Percentiles rank a stretch among this genome's conserved stretches.
Evolutionary conservation across 2,888 invertebrate genomes (phyloP).

Genomic region (Amphiduros pacificus): DNA sequence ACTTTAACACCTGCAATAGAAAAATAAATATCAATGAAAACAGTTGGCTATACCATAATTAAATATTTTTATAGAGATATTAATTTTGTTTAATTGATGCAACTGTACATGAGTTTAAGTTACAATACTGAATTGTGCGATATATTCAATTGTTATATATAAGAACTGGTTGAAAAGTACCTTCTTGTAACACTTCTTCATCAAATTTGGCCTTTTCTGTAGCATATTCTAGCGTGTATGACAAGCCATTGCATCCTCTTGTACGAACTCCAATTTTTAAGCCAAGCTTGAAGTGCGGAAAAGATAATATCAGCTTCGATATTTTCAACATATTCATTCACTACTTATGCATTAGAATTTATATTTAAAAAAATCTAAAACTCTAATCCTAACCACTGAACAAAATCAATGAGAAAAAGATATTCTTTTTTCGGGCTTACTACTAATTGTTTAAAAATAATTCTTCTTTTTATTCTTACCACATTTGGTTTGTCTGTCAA

Average conservation of each 20-base stretch:
- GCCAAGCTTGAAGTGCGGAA: constrained; percentile 65
- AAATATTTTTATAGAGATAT: background rate
- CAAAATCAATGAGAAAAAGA: no score
- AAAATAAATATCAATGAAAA: constrained; percentile 4
- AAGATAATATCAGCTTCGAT: no score
- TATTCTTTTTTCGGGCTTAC: no score
- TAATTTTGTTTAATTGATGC: no score
- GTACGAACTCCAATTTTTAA: constrained; percentile 94
- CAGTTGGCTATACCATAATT: background rate
- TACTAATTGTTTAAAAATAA: no score
- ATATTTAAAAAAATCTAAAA: no score
- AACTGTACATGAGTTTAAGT: no score
- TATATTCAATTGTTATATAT: no score
- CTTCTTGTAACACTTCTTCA: constrained; percentile 96
- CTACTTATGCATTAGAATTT: no score
- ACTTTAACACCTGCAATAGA: constrained; percentile 70
- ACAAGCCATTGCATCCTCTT: constrained; percentile 96
- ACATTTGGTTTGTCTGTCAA: constrained; percentile 75
- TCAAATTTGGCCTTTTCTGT: constrained; percentile 88
- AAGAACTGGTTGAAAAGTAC: constrained; percentile 56
- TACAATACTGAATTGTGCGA: no score
- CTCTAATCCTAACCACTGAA: no score
- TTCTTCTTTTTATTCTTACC: constrained; percentile 64
- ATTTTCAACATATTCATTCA: no score
- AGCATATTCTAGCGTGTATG: constrained; percentile 95